Evolutionary conservation across 2,113 vertebrate species (phyloP), one percentile per base, ranked within the genome.

Genomic region (Sakesphorus luctuosus): DNA sequence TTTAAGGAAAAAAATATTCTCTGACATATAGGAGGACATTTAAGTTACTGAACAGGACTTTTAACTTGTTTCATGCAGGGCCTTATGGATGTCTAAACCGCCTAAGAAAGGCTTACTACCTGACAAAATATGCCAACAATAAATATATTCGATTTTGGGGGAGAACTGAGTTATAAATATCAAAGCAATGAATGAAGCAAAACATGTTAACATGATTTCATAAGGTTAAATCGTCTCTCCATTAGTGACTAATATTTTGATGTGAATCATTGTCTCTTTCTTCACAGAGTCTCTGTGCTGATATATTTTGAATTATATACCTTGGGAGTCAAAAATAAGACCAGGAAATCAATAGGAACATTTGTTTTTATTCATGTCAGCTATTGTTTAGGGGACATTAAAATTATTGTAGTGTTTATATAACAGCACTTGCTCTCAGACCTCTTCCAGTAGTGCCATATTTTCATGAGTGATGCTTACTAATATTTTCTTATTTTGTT

Each of bases 271-370:
- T 74, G 20, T 85, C 29, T 80, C 40, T 73, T 77, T 82, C 53
- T 66, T 92, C 50, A 59, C 35, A 62, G 52, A 80, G 38, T 52
- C 59, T 50, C 50, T 84, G 28, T 87, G 33, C 46, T 91, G 52
- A 46, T 89, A 24, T 79, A 63, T 79, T 90, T 93, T 82, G 75
- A 88, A 85, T 85, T 82, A 91, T 73, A 43, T 25, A n/a, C 28
- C 13, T 84, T 65, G 28, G 52, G 36, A 95, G 6, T 76, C 49
- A 84, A 81, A 90, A 75, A 63, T 49, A 75, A 75, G 68, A 61
- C 14, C 49, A 74, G 59, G n/a, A 91, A 94, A 96, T 96, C 89
- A 93, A 93, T 94, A 89, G 12, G 63, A 94, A 55, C 35, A 88
- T 72, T 93, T 82, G 58, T 74, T 96, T 83, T 87, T 69, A 85